Conservation (phyloP, 53 echinoderm and acorn worm genomes). For the Zoroaster sp. region DNA sequence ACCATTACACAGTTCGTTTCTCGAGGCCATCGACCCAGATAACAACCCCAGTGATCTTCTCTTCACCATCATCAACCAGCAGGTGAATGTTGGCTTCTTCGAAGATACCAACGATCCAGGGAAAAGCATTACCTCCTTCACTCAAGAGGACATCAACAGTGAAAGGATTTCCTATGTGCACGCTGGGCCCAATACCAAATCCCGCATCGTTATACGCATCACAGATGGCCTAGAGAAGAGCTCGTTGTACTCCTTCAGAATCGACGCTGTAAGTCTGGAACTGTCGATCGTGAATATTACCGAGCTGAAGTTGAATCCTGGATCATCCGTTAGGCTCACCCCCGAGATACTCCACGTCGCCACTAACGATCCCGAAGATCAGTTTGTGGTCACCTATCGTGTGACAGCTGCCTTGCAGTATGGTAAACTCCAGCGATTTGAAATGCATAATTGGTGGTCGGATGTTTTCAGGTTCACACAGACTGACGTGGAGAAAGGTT, state of each 20-base stretch:
- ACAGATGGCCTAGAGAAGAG: constrained; percentile 75
- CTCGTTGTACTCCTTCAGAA: constrained; percentile 79
- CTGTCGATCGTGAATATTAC: constrained; percentile 66
- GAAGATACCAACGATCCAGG: constrained; percentile 57
- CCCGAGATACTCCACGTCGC: constrained; percentile 57
- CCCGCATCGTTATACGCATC: constrained; percentile 78
- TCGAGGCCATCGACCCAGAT: constrained; percentile 83
- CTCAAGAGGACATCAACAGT: constrained; percentile 81
- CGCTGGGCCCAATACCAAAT: constrained; percentile 76
- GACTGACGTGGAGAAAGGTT: constrained; percentile 55
- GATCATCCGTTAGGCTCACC: constrained; percentile 52
- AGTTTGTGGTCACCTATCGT: constrained; percentile 59
- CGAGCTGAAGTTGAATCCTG: constrained; percentile 74
- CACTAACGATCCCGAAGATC: constrained; percentile 83
- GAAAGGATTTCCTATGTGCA: constrained; percentile 79
- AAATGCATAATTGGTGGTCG: constrained; percentile 69
- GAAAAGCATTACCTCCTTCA: constrained; percentile 58
- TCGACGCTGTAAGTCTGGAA: constrained; percentile 71
- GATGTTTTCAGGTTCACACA: constrained; percentile 68
- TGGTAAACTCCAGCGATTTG: constrained; percentile 75
- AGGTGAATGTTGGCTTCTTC: constrained; percentile 82
- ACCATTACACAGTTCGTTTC: constrained; percentile 49
- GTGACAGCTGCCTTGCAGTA: constrained; percentile 64
- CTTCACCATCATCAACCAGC: constrained; percentile 74
- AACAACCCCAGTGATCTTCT: constrained; percentile 65